These are phyloP conservation scores for Onychomys arenicola DNA, from an alignment of 2,797 vertebrate species.

Conservation along the genomic window DNA sequence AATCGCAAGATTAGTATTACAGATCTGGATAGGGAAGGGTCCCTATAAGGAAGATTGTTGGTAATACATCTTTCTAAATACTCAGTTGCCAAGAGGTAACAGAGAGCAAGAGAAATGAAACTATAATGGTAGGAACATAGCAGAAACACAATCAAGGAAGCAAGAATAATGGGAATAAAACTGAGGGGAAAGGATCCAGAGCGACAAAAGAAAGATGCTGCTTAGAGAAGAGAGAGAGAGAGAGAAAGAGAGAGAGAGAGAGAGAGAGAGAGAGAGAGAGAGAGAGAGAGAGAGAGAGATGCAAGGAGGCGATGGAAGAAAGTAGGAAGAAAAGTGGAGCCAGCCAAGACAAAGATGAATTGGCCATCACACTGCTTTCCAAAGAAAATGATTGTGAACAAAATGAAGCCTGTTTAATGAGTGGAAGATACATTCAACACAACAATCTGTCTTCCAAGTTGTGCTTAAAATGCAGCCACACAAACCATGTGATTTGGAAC, in stretches of 20 bases:
- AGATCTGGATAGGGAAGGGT: not conserved
- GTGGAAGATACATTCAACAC: not conserved
- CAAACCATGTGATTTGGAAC: not conserved
- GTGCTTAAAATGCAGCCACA: constrained; percentile 24
- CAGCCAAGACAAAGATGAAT: not conserved
- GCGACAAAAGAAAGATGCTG: not conserved
- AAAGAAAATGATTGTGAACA: constrained; percentile 29
- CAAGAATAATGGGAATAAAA: not conserved
- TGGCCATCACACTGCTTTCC: not conserved
- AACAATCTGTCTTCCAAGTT: constrained; percentile 39
- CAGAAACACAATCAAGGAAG: not conserved
- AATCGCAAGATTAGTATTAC: not conserved
- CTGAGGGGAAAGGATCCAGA: not conserved
- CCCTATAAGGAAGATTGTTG: not conserved
- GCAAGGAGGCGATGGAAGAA: not conserved
- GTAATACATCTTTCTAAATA: not conserved
- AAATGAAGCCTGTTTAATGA: constrained; percentile 6
- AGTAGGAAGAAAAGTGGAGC: not conserved
- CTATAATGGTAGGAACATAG: not conserved
- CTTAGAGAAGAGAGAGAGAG: not conserved
- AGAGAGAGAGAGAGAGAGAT: not conserved
- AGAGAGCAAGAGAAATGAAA: not conserved
- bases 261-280: not conserved
- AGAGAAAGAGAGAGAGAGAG: too few species aligned
- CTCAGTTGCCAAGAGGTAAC: not conserved